A percentile compares a stretch with the other conserved stretches of the same genome.
Conservation (phyloP, 1,140 invertebrate species). For the Caenorhabditis inopinata region DNA sequence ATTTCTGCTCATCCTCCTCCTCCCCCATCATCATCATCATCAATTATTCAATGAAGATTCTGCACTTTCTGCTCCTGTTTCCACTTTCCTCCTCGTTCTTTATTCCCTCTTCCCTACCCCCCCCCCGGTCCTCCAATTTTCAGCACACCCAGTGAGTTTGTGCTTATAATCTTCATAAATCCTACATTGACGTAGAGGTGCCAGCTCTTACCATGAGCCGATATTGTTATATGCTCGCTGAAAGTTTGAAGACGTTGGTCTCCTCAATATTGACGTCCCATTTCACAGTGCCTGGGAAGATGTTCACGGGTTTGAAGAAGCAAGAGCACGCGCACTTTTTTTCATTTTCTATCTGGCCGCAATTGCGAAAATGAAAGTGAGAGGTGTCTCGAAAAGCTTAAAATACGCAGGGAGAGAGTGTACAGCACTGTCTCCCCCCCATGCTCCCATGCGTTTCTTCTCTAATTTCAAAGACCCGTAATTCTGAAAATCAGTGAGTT, state of each 20-base stretch:
- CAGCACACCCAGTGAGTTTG: neutral
- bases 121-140: neutral
- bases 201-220: neutral
- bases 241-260: neutral
- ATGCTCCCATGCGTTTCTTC: too few relatives aligned
- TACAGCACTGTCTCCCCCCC: too few relatives aligned
- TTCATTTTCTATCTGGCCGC: too few relatives aligned
- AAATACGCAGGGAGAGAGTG: too few relatives aligned
- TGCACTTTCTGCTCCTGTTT: neutral
- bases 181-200: neutral
- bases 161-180: neutral
- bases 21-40: neutral
- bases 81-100: neutral
- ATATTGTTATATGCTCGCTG: neutral
- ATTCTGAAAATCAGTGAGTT: too few relatives aligned
- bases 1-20: neutral
- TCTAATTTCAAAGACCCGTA: too few relatives aligned
- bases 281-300: too few relatives aligned
- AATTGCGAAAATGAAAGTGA: too few relatives aligned
- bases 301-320: too few relatives aligned
- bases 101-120: too few relatives aligned
- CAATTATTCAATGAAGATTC: constrained; percentile 23
- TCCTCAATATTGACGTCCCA: neutral
- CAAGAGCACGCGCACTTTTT: too few relatives aligned
- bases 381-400: too few relatives aligned